Conservation (phyloP, 2,797 vertebrate genomes). For the Prionace glauca region DNA sequence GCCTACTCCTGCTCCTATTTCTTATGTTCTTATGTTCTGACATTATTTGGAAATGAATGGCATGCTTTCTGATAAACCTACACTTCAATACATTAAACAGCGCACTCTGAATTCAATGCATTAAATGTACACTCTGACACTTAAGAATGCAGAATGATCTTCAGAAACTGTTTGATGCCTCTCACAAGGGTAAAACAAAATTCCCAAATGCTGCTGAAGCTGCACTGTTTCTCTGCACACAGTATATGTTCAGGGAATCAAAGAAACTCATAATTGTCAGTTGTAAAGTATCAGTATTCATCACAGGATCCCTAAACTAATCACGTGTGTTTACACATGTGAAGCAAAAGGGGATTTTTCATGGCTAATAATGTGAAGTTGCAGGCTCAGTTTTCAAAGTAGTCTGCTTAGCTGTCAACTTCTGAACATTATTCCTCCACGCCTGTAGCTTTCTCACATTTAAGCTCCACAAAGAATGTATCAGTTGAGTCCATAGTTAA, state of each 20-base stretch:
- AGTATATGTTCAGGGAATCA: background rate
- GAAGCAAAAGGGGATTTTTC: no score
- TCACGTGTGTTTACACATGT: no score
- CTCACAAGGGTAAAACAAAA: background rate
- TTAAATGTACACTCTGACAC: background rate
- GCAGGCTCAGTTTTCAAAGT: no score
- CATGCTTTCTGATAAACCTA: background rate
- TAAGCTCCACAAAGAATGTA: no score
- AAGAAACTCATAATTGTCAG: background rate
- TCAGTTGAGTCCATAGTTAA: no score
- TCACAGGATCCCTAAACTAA: background rate
- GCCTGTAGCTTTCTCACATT: no score
- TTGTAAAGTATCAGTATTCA: background rate
- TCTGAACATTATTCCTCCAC: no score
- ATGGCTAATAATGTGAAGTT: no score
- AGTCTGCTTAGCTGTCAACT: no score
- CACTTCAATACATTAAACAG: background rate
- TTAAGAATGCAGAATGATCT: background rate
- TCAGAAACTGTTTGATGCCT: background rate
- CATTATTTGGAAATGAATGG: background rate
- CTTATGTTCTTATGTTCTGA: no score
- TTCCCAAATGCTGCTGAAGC: background rate
- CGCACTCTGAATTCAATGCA: no score
- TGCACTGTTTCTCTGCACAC: background rate
- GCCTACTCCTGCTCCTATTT: no score